Conservation (phyloP, 2,113 vertebrate species). For the Cyanoramphus novaezelandiae region DNA sequence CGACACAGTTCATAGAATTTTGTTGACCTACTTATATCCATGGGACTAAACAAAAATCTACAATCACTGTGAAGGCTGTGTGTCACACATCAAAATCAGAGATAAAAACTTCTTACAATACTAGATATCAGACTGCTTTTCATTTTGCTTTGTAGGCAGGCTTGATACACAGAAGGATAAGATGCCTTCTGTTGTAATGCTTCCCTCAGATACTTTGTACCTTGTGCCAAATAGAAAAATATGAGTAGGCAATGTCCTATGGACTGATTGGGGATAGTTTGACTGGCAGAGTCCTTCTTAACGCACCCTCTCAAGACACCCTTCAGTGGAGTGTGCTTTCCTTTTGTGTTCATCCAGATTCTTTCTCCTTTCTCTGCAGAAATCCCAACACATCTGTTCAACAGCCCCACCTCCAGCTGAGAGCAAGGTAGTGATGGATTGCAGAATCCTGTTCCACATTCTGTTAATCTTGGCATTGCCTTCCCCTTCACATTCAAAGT, state of each 20-base stretch:
- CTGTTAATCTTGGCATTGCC: slow-evolving; percentile 66
- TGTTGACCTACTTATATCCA: neutral
- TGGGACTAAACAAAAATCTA: neutral
- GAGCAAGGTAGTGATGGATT: slow-evolving; percentile 64
- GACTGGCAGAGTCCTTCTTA: neutral
- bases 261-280: neutral
- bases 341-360: slow-evolving; percentile 41
- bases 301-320: neutral
- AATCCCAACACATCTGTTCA: slow-evolving; percentile 64
- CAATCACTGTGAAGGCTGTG: neutral
- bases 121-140: neutral
- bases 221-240: neutral
- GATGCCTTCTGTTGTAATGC: neutral
- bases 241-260: neutral
- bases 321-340: neutral
- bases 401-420: slow-evolving; percentile 32
- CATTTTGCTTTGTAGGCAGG: neutral
- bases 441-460: slow-evolving; percentile 53
- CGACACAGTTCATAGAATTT: neutral
- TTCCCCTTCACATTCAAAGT: slow-evolving; percentile 12
- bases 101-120: slow-evolving; percentile 7
- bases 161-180: neutral
- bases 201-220: neutral
- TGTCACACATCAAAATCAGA: neutral
- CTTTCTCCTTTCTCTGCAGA: slow-evolving; percentile 24